Evolutionary conservation across 2,888 invertebrate genomes (phyloP), one percentile per base, ranked within the genome.

Genomic region (Pyrrhosoma nymphula): DNA sequence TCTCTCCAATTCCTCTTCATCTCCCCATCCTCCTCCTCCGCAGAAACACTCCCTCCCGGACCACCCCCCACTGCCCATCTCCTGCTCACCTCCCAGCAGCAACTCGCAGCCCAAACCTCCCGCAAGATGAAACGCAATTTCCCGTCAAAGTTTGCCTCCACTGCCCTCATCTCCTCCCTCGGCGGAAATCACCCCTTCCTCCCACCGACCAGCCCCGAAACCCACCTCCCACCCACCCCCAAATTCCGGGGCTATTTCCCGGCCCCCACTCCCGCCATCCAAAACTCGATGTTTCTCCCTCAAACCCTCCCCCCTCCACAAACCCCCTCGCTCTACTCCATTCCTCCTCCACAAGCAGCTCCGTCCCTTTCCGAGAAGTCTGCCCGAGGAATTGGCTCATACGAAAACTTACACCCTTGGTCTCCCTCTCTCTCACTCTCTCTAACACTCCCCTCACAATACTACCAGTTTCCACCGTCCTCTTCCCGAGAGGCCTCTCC

Each of bases 81-180:
- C 39, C 91, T 39, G 20, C 35, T 39, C 26, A 69, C 69, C 69
- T 69, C 93, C 35, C 91, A n/a, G n/a, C 20, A n/a, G 23, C 88
- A 88, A n/a, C 91, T 60, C 91, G 91, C 35, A 39, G 91, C 63
- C 93, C 35, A 82, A 82, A 82, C 82, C 69, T 93, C 47, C 18
- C 93, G 69, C 47, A 47, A 47, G 93, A 93, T 47, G 93, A n/a
- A 75, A 93, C 69, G 93, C 91, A 91, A 91, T 91, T 91, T 91
- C 91, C 60, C 89, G 89, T 89, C 89, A 30, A 89, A 56, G 47
- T 56, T 56, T 89, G 55, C 56, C 56, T 89, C 89, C 23, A 14
- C 89, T 89, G 20, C 47, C 89, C 89, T 60, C 56, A 56, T 30
- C 30, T 39, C 90, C 56, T 30, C 56, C 56, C 60, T 91, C 56